These are phyloP conservation scores for Tragopan temminckii DNA, from an alignment of 2,797 vertebrate species.

Conservation along the genomic window DNA sequence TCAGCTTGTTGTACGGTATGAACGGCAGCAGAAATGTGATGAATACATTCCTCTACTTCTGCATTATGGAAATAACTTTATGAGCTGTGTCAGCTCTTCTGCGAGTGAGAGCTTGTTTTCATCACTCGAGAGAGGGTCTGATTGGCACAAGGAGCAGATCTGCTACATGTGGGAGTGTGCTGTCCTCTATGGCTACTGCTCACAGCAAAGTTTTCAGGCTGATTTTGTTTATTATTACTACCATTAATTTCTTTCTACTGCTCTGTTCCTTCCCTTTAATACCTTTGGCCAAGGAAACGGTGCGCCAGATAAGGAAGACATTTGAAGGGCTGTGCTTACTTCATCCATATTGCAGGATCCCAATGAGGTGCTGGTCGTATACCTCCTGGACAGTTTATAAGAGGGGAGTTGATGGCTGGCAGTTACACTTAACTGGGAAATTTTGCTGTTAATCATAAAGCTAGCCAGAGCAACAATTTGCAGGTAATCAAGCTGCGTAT, in stretches of 20 bases:
- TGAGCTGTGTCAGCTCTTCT: conserved; percentile 40
- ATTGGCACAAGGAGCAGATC: conserved; percentile 13
- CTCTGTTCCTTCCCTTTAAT: not conserved
- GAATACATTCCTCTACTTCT: conserved; percentile 4
- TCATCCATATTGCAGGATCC: not conserved
- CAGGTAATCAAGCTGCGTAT: not conserved
- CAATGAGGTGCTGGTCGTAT: not conserved
- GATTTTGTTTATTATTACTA: not conserved
- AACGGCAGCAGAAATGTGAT: not conserved
- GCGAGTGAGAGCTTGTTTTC: conserved; percentile 5
- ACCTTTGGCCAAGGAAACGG: not conserved
- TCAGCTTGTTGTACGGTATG: not conserved
- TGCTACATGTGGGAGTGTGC: not conserved
- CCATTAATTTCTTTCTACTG: not conserved
- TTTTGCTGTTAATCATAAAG: not conserved
- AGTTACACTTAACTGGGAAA: not conserved
- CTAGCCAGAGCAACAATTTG: not conserved
- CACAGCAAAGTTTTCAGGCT: not conserved
- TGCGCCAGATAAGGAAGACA: not conserved
- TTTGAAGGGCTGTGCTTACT: not conserved
- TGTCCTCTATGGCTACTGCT: not conserved
- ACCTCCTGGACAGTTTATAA: not conserved
- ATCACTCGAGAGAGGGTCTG: not conserved
- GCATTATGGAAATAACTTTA: conserved; percentile 33
- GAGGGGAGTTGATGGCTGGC: not conserved